Base-by-base conservation (phyloP, 2,113 vertebrate genomes). In the Cardinalis cardinalis region DNA sequence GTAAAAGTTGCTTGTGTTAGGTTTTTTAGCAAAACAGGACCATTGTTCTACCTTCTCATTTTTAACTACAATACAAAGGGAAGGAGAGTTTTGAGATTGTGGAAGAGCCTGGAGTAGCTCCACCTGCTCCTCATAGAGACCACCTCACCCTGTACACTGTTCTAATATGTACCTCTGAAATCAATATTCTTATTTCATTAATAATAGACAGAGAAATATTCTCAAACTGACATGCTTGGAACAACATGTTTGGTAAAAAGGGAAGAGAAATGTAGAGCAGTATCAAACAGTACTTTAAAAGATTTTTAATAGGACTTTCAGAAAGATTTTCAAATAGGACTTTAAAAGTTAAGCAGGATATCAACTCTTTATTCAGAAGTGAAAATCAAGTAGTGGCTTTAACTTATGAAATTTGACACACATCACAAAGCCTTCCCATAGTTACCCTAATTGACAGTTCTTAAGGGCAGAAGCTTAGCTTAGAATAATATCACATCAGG, bases 31-130 rank as follows among this genome's bases (percentile, higher is more conserved):
- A 87, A 75, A 93, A 80, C n/a, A 40, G 34, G 40, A 53, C 21
- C 20, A 74, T 26, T 61, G 74, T 53, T 92, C 21, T 56, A 38
- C 21, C 18, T 65, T 71, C 59, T 90, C 16, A 18, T 89, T 69
- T 93, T 92, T 53, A 90, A 85, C 25, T 28, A 76, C 64, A 90
- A 24, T 29, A 64, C 92, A 92, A 94, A 94, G 69, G 68, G 52
- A 78, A 55, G 77, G 48, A 36, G 76, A 20, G 53, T 49, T 81
- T 64, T 83, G 51, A 65, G 52, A 72, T 84, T 85, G 90, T 87
- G 56, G 40, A 69, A 43, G 36, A 82, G 4, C 10, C 44, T 58
- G 13, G 4, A 5, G 14, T 46, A 53, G 19, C 8, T 61, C 24
- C 7, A n/a, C 16, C 10, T 25, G 14, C 36, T 72, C 28, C 29